phyloP scores from a whole-genome alignment of 2,113 vertebrate genomes.

The Xenus cinereus region DNA sequence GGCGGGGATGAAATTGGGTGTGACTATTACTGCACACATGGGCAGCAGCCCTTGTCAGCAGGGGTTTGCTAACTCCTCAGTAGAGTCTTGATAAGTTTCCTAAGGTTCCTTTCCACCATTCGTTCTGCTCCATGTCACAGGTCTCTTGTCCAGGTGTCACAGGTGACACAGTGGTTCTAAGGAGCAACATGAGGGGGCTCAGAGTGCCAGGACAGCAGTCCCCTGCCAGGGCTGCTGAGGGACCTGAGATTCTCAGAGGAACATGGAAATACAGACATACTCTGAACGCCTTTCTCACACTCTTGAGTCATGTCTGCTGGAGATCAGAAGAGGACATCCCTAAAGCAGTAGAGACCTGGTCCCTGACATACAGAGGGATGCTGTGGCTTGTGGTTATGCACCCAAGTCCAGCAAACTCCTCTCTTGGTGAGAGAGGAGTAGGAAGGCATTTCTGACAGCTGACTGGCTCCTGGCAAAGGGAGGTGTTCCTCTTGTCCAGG shows the following conservation, averaged over 20 bases:
- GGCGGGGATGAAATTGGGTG: neutral
- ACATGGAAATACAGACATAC: fast-evolving
- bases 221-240: neutral
- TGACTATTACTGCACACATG: fast-evolving
- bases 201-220: neutral
- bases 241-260: no score
- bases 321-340: neutral
- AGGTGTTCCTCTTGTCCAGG: neutral
- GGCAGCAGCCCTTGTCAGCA: neutral
- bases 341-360: neutral
- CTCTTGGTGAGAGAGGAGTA: neutral
- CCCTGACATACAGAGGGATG: neutral
- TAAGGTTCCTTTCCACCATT: neutral
- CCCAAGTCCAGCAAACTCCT: neutral
- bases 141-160: neutral
- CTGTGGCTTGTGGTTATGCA: neutral
- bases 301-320: neutral
- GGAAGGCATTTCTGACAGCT: neutral
- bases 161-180: neutral
- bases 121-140: neutral
- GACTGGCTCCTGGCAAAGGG: neutral
- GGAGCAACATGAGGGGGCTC: fast-evolving
- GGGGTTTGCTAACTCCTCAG: neutral
- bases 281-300: neutral
- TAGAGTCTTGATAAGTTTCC: neutral